These are phyloP conservation scores for Monopterus albus DNA, from an alignment of 2,113 vertebrate genomes.

Conservation along the genomic window DNA sequence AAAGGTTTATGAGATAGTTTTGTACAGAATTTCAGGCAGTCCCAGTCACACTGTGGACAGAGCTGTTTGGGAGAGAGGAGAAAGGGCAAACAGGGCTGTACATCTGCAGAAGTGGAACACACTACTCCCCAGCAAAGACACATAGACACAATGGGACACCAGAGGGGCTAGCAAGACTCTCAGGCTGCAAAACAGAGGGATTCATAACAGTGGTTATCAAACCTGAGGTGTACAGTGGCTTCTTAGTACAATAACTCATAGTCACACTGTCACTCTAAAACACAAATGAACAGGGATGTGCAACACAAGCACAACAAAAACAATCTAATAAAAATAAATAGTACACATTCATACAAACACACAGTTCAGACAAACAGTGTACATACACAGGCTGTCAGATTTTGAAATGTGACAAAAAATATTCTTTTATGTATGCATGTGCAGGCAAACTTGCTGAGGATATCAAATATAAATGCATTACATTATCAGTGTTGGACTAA, in stretches of 20 bases:
- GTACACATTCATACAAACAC: too few relatives aligned
- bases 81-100: neutral
- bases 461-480: too few relatives aligned
- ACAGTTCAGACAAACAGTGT: too few relatives aligned
- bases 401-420: too few relatives aligned
- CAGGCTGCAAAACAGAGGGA: neutral
- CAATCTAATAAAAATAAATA: neutral
- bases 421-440: too few relatives aligned
- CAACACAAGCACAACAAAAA: neutral
- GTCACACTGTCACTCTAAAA: too few relatives aligned
- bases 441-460: too few relatives aligned
- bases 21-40: neutral
- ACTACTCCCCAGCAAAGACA: neutral
- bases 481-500: too few relatives aligned
- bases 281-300: neutral
- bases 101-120: slow-evolving; percentile 1
- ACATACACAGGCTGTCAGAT: too few relatives aligned
- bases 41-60: neutral
- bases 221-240: neutral
- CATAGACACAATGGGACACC: neutral
- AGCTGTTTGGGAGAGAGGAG: neutral
- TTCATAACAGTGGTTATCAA: slow-evolving; percentile 15
- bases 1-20: neutral
- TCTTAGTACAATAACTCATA: neutral
- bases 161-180: neutral